Evolutionary conservation across 2,113 vertebrate species (phyloP), one percentile per base, ranked within the genome.

Genomic region (Carlito syrichta): DNA sequence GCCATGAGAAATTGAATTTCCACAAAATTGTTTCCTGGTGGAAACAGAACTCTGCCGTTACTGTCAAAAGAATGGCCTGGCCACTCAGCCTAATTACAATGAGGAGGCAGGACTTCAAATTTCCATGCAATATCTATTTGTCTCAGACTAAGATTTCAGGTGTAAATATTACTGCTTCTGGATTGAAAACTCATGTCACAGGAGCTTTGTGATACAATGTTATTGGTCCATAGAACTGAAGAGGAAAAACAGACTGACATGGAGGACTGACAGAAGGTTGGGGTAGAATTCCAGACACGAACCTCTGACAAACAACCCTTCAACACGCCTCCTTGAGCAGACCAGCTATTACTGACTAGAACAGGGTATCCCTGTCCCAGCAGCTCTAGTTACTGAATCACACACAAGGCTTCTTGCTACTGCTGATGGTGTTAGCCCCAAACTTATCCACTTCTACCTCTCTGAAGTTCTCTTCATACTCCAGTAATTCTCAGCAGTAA

Each of bases 191-290:
- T 0, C 32, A 35, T 0, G 23, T 88, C 40, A 23, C 2, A 43
- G 92, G 66, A 93, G 2, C 38, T 83, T 45, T 63, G 77, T 89
- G 86, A 85, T 32, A 82, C 2, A 62, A 23, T 96, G 62, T 76
- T 66, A 54, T 43, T 69, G 56, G 74, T 62, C 38, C 19, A 14
- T 25, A 48, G 35, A 88, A 40, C 8, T 62, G 8, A 94, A 63
- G 58, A 86, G 25, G 38, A 69, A 89, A 76, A 54, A 45, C 3
- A 62, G 50, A 11, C 13, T 76, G 50, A 81, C 38, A 0, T 38
- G 58, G n/a, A 76, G 30, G 25, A 38, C 14, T 12, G 17, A 16
- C 35, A 52, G 17, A 50, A 56, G 3, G 13, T 40, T 89, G 52
- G 11, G 62, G 23, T 40, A 81, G 23, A 88, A 85, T 56, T 94